Evolutionary conservation across 2,113 vertebrate species (phyloP).

Genomic region (Dasyornis broadbenti): DNA sequence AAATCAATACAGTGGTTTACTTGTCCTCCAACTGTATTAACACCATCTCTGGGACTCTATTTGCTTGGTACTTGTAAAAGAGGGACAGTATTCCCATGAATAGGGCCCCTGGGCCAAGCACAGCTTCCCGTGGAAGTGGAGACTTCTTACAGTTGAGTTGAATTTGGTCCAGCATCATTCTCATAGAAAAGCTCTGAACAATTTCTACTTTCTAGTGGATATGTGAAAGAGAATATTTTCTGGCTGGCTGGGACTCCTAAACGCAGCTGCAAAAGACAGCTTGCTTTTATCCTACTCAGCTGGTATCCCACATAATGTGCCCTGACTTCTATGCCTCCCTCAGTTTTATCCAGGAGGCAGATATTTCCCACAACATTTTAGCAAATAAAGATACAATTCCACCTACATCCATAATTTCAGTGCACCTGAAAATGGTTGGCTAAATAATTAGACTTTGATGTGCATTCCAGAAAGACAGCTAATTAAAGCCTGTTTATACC

Average conservation of each 20-base stretch:
- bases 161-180: constrained; percentile 43
- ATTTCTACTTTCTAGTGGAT: constrained; percentile 58
- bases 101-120: constrained; percentile 40
- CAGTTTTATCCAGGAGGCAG: neutral
- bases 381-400: neutral
- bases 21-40: constrained; percentile 54
- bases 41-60: constrained; percentile 22
- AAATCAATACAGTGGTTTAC: constrained; percentile 63
- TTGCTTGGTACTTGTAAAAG: constrained; percentile 33
- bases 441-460: neutral
- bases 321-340: neutral
- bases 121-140: constrained; percentile 44
- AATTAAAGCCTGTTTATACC: neutral
- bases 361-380: neutral
- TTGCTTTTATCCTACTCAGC: constrained; percentile 50
- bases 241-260: constrained; percentile 18
- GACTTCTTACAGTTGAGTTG: constrained; percentile 30
- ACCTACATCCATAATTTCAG: neutral
- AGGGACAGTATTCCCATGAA: constrained; percentile 58
- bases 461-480: neutral
- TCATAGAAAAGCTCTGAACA: constrained; percentile 50
- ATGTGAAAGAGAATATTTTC: constrained; percentile 57
- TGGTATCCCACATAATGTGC: neutral
- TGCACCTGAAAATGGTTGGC: neutral
- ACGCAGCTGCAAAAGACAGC: constrained; percentile 53